Percentiles rank a stretch among this genome's conserved stretches.
phyloP scores from a whole-genome alignment of 2,113 vertebrate genomes.

The Eretmochelys imbricata region DNA sequence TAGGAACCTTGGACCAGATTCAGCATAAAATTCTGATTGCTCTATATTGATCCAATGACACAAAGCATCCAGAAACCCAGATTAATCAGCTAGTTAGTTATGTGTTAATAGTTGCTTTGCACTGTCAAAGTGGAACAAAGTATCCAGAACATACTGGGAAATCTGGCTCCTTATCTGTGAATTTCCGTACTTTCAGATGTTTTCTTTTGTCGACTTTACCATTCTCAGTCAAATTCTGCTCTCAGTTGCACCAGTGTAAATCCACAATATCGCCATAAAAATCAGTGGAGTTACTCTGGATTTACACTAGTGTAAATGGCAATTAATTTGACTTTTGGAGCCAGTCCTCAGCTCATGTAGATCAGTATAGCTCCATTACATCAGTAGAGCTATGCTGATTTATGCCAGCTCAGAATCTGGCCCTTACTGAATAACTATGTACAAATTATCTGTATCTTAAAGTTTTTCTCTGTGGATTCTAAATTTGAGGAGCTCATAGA shows the following conservation, averaged over 20 bases:
- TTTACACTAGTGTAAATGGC: neutral
- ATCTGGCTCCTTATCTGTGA: neutral
- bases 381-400: neutral
- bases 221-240: neutral
- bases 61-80: neutral
- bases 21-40: neutral
- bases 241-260: neutral
- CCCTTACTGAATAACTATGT: neutral
- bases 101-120: neutral
- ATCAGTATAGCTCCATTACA: neutral
- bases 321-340: neutral
- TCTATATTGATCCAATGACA: neutral
- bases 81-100: slow-evolving; percentile 11
- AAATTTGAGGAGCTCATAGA: neutral
- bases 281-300: neutral
- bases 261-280: neutral
- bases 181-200: neutral
- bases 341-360: neutral
- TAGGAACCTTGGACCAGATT: neutral
- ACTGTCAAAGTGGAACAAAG: neutral
- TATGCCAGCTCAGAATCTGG: neutral
- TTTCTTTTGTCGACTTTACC: neutral
- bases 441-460: neutral
- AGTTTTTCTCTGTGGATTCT: neutral
- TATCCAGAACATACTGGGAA: neutral